These are phyloP conservation scores for Sparidentex hasta DNA, from an alignment of 2,797 vertebrate genomes.

Conservation along the genomic window DNA sequence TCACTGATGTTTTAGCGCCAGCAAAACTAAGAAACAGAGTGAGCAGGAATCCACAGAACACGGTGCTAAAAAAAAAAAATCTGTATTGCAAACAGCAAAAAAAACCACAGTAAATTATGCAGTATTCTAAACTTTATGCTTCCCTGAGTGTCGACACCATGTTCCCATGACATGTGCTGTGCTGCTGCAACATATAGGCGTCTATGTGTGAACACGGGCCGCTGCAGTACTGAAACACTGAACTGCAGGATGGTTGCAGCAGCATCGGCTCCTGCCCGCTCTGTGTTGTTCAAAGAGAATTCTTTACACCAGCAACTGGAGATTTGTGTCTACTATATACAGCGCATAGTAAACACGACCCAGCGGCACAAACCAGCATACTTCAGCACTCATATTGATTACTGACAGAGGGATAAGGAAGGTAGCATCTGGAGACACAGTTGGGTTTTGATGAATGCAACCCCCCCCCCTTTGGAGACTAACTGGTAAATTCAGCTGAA, in stretches of 20 bases:
- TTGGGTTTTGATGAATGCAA: conserved; percentile 68
- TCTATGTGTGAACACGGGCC: neutral
- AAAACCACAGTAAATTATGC: no score
- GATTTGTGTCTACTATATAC: conserved; percentile 51
- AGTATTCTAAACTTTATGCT: neutral
- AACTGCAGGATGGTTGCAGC: conserved; percentile 22
- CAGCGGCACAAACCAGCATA: conserved; percentile 51
- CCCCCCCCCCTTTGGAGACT: conserved; percentile 41
- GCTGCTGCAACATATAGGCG: neutral
- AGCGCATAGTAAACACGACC: conserved; percentile 67
- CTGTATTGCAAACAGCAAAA: no score
- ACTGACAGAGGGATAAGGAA: conserved; percentile 45
- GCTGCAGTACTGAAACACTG: conserved; percentile 11
- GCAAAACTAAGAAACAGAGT: neutral
- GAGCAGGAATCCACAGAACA: neutral
- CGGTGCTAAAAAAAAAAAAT: neutral
- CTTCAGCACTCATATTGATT: conserved; percentile 59
- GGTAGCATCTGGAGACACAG: conserved; percentile 62
- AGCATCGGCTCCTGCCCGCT: conserved; percentile 12
- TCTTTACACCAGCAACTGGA: conserved; percentile 50
- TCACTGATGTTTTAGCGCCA: neutral
- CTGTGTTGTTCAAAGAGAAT: conserved; percentile 68
- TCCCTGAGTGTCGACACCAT: neutral
- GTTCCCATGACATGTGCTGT: neutral
- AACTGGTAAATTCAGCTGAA: conserved; percentile 36